Evolutionary conservation across 1,140 invertebrate species (phyloP).

Genomic region (Drosophila arizonae): DNA sequence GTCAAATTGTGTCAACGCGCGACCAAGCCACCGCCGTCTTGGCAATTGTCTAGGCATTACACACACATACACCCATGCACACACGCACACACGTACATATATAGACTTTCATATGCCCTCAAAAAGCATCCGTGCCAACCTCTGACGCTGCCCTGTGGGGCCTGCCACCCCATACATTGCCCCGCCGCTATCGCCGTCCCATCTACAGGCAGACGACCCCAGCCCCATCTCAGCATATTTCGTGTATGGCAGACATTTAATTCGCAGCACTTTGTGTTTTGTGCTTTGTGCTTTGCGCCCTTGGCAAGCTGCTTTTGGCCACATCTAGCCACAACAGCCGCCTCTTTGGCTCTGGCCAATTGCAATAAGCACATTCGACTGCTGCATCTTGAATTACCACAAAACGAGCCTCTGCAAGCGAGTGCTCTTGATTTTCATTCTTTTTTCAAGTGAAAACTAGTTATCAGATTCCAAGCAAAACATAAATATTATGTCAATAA

Average conservation of each 20-base stretch:
- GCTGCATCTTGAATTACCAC: not conserved
- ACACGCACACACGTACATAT: not conserved
- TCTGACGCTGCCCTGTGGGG: not conserved
- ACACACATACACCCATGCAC: slow-evolving; percentile 7
- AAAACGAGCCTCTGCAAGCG: not conserved
- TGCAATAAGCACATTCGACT: not conserved
- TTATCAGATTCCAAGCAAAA: too few relatives aligned
- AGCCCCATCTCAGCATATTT: slow-evolving; percentile 25
- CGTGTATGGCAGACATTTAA: slow-evolving; percentile 63
- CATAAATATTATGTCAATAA: too few relatives aligned
- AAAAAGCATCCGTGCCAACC: slow-evolving; percentile 4
- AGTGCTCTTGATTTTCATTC: not conserved
- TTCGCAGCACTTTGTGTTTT: slow-evolving; percentile 27
- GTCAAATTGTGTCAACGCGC: slow-evolving; percentile 75
- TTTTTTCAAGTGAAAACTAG: too few relatives aligned
- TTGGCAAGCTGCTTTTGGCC: slow-evolving; percentile 50
- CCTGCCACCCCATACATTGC: slow-evolving; percentile 67
- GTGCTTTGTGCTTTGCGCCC: slow-evolving; percentile 9
- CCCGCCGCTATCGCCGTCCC: slow-evolving; percentile 48
- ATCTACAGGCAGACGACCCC: slow-evolving; percentile 26
- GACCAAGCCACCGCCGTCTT: slow-evolving; percentile 32
- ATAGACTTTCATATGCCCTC: slow-evolving; percentile 12
- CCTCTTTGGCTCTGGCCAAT: slow-evolving; percentile 1
- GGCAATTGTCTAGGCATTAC: slow-evolving; percentile 62
- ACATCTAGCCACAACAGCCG: not conserved